Evolutionary conservation across 2,797 vertebrate genomes (phyloP).

Genomic region (Poecilia velifera): DNA sequence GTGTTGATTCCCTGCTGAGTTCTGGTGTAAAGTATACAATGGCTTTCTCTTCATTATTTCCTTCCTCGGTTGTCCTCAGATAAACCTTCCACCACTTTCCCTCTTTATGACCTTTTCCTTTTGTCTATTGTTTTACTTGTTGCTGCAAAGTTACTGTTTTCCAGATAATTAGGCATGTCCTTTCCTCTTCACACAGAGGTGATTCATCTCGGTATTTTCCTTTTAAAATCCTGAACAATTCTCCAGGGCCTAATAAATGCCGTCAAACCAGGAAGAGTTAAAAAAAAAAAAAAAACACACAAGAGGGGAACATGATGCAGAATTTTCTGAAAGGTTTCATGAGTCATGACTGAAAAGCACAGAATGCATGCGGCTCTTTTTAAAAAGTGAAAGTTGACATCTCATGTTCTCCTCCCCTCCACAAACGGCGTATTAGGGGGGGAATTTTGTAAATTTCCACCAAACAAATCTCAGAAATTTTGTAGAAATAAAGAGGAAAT

Average conservation of each 20-base stretch:
- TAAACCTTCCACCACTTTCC: not conserved
- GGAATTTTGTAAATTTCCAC: no score
- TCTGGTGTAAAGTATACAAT: not conserved
- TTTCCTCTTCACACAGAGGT: not conserved
- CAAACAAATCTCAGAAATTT: no score
- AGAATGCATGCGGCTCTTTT: constrained; percentile 1
- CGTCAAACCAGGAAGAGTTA: constrained; percentile 13
- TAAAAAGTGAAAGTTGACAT: constrained; percentile 38
- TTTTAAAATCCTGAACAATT: not conserved
- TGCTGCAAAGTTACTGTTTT: not conserved
- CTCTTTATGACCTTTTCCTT: constrained; percentile 1
- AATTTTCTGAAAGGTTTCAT: constrained; percentile 15
- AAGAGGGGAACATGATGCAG: not conserved
- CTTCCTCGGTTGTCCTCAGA: not conserved
- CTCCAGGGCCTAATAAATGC: not conserved
- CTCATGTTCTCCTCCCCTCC: not conserved
- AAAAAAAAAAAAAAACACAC: not conserved
- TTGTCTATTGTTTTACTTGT: constrained; percentile 5
- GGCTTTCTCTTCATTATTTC: not conserved
- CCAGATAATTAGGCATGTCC: not conserved
- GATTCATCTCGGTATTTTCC: constrained; percentile 16
- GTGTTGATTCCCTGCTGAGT: not conserved
- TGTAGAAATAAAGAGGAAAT: no score
- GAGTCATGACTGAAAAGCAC: constrained; percentile 31
- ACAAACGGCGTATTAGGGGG: no score